Evolutionary conservation across 1,140 invertebrate species (phyloP).

Genomic region (Aricia agestis): DNA sequence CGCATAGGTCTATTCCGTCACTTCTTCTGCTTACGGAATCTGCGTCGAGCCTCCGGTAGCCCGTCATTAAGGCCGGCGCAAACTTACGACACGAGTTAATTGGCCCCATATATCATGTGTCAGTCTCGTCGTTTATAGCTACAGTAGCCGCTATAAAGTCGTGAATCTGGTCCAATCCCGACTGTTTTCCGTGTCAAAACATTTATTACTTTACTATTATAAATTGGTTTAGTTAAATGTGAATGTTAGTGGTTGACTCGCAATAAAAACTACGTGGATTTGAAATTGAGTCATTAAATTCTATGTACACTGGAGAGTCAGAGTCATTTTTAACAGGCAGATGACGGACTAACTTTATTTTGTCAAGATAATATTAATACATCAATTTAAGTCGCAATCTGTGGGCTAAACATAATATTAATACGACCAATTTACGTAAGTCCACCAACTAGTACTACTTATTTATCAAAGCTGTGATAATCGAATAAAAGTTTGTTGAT

Average conservation of each 20-base stretch:
- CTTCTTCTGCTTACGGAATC: slow-evolving; percentile 26
- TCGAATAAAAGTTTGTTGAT: too few relatives aligned
- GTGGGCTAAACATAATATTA: too few relatives aligned
- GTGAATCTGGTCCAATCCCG: slow-evolving; percentile 42
- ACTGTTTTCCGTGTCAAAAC: slow-evolving; percentile 25
- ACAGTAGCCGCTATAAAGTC: slow-evolving; percentile 64
- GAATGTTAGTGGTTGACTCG: background rate
- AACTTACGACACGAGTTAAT: slow-evolving; percentile 62
- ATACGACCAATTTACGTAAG: too few relatives aligned
- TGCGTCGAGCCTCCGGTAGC: slow-evolving; percentile 43
- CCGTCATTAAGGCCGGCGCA: slow-evolving; percentile 53
- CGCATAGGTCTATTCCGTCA: background rate
- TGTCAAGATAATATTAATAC: too few relatives aligned
- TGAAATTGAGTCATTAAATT: too few relatives aligned
- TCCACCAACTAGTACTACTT: too few relatives aligned
- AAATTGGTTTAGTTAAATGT: slow-evolving; percentile 4
- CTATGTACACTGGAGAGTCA: too few relatives aligned
- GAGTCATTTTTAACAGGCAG: too few relatives aligned
- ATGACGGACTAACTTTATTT: too few relatives aligned
- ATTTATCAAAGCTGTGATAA: too few relatives aligned
- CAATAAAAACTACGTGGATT: too few relatives aligned
- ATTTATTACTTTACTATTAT: slow-evolving; percentile 23
- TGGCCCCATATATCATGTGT: slow-evolving; percentile 60
- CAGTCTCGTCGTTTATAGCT: slow-evolving; percentile 52
- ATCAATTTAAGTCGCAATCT: too few relatives aligned